Conservation (phyloP, 2,888 invertebrate genomes). For the Elmis aenea region DNA sequence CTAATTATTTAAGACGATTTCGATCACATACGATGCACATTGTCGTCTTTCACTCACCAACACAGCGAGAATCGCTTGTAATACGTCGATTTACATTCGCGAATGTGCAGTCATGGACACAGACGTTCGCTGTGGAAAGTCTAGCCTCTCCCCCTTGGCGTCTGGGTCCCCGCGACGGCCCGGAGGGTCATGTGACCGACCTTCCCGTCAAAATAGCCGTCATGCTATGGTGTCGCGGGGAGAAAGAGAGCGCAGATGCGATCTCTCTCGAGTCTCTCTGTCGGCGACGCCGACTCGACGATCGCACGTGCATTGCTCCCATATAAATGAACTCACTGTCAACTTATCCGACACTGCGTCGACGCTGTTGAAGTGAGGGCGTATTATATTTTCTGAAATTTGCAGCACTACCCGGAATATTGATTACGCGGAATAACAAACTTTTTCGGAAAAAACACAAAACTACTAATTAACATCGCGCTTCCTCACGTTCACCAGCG, state of each 20-base stretch:
- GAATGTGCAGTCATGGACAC: constrained; percentile 26
- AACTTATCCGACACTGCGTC: constrained; percentile 14
- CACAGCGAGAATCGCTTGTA: constrained; percentile 27
- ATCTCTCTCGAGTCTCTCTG: constrained; percentile 25
- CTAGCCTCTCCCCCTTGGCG: constrained; percentile 48
- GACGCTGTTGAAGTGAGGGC: too few relatives aligned
- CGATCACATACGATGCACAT: too few relatives aligned
- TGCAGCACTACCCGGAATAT: neutral
- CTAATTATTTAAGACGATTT: too few relatives aligned
- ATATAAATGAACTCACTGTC: constrained; percentile 15
- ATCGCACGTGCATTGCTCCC: constrained; percentile 26
- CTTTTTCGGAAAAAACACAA: neutral
- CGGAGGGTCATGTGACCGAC: constrained; percentile 68
- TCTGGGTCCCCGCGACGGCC: constrained; percentile 30
- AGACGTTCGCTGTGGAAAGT: constrained; percentile 50
- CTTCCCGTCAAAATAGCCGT: constrained; percentile 77
- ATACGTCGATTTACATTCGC: constrained; percentile 25
- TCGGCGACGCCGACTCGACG: constrained; percentile 21
- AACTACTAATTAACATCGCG: too few relatives aligned
- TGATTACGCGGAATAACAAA: neutral
- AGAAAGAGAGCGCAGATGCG: constrained; percentile 12
- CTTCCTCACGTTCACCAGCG: too few relatives aligned
- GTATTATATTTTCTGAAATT: neutral
- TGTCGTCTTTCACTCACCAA: too few relatives aligned
- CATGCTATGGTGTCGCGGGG: constrained; percentile 28